Evolutionary conservation across 2,888 invertebrate species (phyloP).

Genomic region (Agonopterix alstromeriana): DNA sequence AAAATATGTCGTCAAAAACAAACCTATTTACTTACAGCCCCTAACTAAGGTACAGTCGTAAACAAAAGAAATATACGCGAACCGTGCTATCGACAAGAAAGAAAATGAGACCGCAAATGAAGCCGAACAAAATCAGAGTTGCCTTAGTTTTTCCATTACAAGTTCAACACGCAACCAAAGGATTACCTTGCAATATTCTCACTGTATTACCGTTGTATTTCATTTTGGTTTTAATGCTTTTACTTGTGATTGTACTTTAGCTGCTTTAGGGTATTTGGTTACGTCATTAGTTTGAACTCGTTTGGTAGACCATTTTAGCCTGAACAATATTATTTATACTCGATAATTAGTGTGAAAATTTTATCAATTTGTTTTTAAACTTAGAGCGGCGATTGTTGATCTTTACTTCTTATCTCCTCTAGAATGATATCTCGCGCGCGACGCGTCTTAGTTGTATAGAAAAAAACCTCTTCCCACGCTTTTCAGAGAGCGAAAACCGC

Average conservation of each 20-base stretch:
- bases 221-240: conserved; percentile 15
- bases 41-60: conserved; percentile 21
- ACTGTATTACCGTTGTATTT: conserved; percentile 14
- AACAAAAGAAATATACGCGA: conserved; percentile 18
- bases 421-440: too few species aligned
- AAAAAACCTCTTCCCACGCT: too few species aligned
- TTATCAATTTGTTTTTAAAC: too few species aligned
- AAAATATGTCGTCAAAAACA: conserved; percentile 4
- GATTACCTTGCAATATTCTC: conserved; percentile 32
- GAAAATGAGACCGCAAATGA: conserved; percentile 11
- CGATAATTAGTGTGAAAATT: too few species aligned
- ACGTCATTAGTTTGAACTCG: not conserved
- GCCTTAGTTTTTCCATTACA: conserved; percentile 44
- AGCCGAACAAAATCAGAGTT: conserved; percentile 10
- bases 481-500: too few species aligned
- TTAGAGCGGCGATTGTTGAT: too few species aligned
- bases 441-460: too few species aligned
- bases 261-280: not conserved
- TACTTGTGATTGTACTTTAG: conserved; percentile 11
- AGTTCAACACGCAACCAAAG: conserved; percentile 37
- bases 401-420: too few species aligned
- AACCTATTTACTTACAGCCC: conserved; percentile 1
- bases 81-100: conserved; percentile 2
- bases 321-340: too few species aligned
- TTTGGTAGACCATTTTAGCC: not conserved